Conservation (phyloP, 2,797 vertebrate species). For the Falco biarmicus region DNA sequence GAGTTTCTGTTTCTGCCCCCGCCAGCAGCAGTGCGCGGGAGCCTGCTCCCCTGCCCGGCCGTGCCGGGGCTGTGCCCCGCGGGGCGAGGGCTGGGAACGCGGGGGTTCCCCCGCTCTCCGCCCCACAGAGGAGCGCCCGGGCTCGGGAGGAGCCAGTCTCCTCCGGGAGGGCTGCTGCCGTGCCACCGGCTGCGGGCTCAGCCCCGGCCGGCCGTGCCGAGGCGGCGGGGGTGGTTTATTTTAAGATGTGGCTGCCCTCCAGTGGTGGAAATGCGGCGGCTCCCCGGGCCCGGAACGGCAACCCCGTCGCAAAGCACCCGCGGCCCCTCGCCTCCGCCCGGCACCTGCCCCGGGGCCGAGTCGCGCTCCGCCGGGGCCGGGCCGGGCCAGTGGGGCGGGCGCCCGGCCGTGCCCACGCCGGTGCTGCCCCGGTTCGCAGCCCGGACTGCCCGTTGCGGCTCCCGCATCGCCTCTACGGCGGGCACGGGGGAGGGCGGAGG, state of each 20-base stretch:
- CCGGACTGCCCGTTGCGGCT: no score
- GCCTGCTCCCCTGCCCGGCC: not conserved
- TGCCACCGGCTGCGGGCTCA: not conserved
- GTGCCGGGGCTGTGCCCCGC: not conserved
- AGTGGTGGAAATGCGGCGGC: slow-evolving; percentile 70
- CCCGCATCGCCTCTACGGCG: no score
- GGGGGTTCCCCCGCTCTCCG: not conserved
- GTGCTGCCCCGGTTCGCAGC: not conserved
- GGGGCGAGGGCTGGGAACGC: not conserved
- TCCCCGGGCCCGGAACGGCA: not conserved
- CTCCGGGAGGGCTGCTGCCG: not conserved
- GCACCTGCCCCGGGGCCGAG: not conserved
- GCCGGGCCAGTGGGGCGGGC: not conserved
- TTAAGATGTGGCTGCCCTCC: slow-evolving; percentile 78
- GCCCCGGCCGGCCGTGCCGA: not conserved
- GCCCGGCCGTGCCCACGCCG: not conserved
- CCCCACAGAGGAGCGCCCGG: not conserved
- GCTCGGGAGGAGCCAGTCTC: not conserved
- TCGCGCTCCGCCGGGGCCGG: not conserved
- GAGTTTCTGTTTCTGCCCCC: not conserved
- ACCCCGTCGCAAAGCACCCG: not conserved
- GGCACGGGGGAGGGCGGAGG: not conserved
- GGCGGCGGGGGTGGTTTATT: not conserved
- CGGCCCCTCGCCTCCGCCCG: not conserved
- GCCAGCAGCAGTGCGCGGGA: not conserved